Evolutionary conservation across 2,113 vertebrate genomes (phyloP), one percentile per base, ranked within the genome.

Genomic region (Hyperopisus bebe): DNA sequence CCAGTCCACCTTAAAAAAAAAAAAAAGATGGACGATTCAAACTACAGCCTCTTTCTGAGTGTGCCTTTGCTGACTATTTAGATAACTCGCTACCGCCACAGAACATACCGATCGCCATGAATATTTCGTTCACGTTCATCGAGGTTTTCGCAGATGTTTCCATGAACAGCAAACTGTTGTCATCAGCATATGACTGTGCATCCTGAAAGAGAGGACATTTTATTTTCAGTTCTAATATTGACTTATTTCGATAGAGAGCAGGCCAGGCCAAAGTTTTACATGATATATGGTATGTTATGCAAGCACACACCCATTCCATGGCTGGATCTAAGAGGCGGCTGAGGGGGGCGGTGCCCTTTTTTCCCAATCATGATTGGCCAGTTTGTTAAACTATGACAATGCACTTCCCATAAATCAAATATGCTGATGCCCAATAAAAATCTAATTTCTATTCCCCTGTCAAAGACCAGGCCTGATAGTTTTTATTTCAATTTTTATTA

Each of bases 91-190:
- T 5, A 4, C 44, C 9, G 24, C 10, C 46, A 50, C 82, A 17
- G 88, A 86, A 87, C 91, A 87, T 95, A 99, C 98, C 98, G 94
- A 99, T 99, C 94, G 97, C 98, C 98, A 99, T 97, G 95, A 99
- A 99, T 96, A 99, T 98, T 96, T 99, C 98, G 93, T 99, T 99
- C 94, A 99, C 97, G 83, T 99, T 99, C 97, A 98, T 96, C 90
- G 98, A 98, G 27, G 98, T 99, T 95, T 99, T 99, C 90, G 98
- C 98, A 88, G 98, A 99, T 0, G 97, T 99, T 94, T 99, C 98
- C 98, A 99, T 99, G 94, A 99, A 99, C 92, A 99, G 96, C 95
- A 99, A 96, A 93, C 97, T 99, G 96, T 99, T 99, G 93, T 99
- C 98, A 93, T 99, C 98, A 95, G 98, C 98, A 74, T 99, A 99